Evolutionary conservation across 2,888 invertebrate genomes (phyloP), one percentile per base, ranked within the genome.

Genomic region (Trachelus stipa): DNA sequence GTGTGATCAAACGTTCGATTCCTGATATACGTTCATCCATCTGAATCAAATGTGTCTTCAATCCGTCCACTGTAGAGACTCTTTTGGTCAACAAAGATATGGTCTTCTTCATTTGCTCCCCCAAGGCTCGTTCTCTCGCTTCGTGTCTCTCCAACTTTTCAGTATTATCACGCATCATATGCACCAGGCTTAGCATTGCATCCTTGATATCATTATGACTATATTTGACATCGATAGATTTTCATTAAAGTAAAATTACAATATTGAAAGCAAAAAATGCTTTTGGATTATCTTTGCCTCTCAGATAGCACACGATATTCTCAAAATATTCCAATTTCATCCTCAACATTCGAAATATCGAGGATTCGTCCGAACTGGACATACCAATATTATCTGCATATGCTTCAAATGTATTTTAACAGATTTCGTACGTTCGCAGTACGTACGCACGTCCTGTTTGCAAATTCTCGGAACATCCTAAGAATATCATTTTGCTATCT

Each of bases 71-170:
- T 4, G 86, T 83, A n/a, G 89, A 86, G 74, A 90, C 83, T 76
- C 95, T 94, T 90, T 96, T 96, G 83, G 96, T 96, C 74, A 97
- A 90, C 0, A 93, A 92, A 1, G 93, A 92, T 80, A 97, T 91
- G 75, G 95, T 94, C 89, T 95, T 96, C 92, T 97, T 97, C 76
- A 97, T 88, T 83, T 96, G 94, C 79, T 97, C 97, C 0, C 96
- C 97, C 34, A 97, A 92, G 0, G 95, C 94, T 82, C 96, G 94
- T 90, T 97, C 97, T 15, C 97, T 93, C 85, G 94, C 95, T 90
- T 97, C 97, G 90, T 97, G 97, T 30, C 97, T 92, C 88, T 97
- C 97, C 81, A 97, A 90, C 92, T 97, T 97, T 88, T 96, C 96
- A 82, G 96, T 96, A 76, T 96, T 94, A 69, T 94, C 93, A 73